Evolutionary conservation across 2,797 vertebrate species (phyloP), one percentile per base, ranked within the genome.

Genomic region (Brachyalestes nurse): DNA sequence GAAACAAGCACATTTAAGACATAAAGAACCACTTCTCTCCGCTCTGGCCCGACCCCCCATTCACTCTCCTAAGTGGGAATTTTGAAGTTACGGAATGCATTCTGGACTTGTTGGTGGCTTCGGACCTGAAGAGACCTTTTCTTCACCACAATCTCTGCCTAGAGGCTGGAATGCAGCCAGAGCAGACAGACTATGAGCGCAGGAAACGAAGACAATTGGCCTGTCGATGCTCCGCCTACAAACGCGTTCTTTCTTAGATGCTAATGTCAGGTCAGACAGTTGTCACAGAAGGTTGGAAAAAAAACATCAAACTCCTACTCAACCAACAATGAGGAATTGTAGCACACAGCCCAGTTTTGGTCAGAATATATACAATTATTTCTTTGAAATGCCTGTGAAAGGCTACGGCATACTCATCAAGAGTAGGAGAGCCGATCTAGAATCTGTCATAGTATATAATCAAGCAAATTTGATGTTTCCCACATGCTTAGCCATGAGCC

Each of bases 61-160:
- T 82, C 77, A 55, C 84, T 82, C 79, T 84, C 65, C 79, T 87
- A 87, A 88, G 85, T 87, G 85, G 87, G 79, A 90, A 91, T 92
- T 85, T 88, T 89, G 88, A 91, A 91, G 86, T 89, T 89, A 90
- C 87, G 93, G 93, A 95, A 95, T 94, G 93, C 90, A 81, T 90
- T 90, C 89, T 87, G 85, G 87, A 89, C 84, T 82, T 88, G 77
- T 89, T 86, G 85, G 87, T 88, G 88, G 87, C 88, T 81, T 77
- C 75, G 83, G 85, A 86, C 81, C 71, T 76, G 85, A 81, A 77
- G 84, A 66, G 64, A 66, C 64, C 17, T 86, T 85, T 84, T 28
- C 74, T 87, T 40, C 64, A 77, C 79, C 81, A 79, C 60, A 79
- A 82, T 82, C 75, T 72, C 17, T 75, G 79, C 77, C 73, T 57